Evolutionary conservation across 1,140 invertebrate genomes (phyloP), one percentile per base, ranked within the genome.

Genomic region (Drosophila azteca): DNA sequence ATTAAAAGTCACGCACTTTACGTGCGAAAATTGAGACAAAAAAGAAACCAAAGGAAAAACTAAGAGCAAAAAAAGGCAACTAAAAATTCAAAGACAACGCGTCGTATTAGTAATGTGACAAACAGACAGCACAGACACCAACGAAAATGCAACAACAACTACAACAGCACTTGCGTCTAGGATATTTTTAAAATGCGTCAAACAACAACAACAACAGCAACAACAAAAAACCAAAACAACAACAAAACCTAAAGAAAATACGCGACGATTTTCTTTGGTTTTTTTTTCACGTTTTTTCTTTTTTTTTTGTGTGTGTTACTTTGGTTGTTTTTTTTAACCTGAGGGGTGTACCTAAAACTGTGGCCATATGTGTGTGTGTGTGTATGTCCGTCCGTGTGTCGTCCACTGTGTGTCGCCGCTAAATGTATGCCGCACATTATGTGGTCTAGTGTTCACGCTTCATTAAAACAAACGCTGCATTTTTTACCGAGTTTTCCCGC

Each of bases 401-500:
- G 24, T 26, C 24, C 5, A 5, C 24, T 58, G 31, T 57, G 20
- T 52, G 35, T 39, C 35, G 45, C 71, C 58, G 72, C 64, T 46
- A 76, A 88, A 87, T 83, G 83, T 88, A 68, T 87, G 82, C 75
- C 83, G 76, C 83, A 83, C 79, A 88, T 87, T 83, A 87, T 87
- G 83, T 87, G 83, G 83, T 87, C 83, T 88, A 83, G 79, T 87
- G 79, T 87, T 87, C 83, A 79, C 79, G 83, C 82, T 88, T 88
- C 71, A 87, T 87, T 83, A 83, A 79, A 82, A 63, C 72, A 82
- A 77, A 82, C 62, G 64, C 54, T 78, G 62, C 74, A 69, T 61
- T 78, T 79, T 68, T 67, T 62, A 52, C 55, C 15, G 63, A 67
- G 72, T 76, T 76, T 51, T 76, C 73, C 72, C 73, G 71, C 71